Conservation (phyloP, 2,113 vertebrate genomes). For the Petromus typicus region DNA sequence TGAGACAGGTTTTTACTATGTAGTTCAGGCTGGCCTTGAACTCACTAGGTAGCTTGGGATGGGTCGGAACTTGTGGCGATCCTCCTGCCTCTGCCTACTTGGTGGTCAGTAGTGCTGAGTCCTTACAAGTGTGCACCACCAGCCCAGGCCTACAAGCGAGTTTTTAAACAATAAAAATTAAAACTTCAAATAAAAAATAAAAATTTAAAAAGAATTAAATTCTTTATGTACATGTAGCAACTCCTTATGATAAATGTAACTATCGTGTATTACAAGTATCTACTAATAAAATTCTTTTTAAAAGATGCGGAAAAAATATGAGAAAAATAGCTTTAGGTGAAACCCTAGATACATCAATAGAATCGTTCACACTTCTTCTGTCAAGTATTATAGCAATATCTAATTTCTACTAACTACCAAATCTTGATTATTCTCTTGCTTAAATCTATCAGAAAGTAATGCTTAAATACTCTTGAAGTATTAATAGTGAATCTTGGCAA, state of each 20-base stretch:
- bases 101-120: neutral
- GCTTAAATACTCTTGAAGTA: neutral
- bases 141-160: neutral
- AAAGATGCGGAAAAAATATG: neutral
- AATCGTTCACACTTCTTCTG: neutral
- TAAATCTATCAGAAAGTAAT: constrained; percentile 10
- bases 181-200: neutral
- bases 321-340: neutral
- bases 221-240: neutral
- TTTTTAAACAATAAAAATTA: neutral
- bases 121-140: neutral
- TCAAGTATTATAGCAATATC: neutral
- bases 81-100: neutral
- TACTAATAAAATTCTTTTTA: neutral
- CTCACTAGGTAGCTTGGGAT: neutral
- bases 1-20: neutral
- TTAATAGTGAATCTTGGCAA: neutral
- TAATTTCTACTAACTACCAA: neutral
- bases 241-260: neutral
- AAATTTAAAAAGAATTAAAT: neutral
- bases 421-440: neutral
- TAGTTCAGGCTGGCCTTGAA: neutral
- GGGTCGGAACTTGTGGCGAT: neutral
- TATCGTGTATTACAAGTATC: neutral
- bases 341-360: neutral